A percentile compares a stretch with the other conserved stretches of the same genome.
phyloP scores from a whole-genome alignment of 2,888 invertebrate genomes.

The Ormyrus rosae region DNA sequence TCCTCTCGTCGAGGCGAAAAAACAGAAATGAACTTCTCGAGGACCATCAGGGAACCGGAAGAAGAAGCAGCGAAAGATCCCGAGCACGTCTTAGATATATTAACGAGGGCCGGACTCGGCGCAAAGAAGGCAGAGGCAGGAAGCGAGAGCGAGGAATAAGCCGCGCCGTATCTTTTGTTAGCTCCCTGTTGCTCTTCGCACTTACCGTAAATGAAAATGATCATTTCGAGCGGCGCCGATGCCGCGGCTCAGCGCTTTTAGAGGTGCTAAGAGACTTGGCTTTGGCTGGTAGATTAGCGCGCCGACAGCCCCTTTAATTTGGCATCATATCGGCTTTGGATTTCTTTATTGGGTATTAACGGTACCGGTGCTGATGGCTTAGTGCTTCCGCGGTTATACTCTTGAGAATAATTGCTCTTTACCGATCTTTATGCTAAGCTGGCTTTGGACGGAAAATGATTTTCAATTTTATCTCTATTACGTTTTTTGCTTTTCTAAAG shows the following conservation, averaged over 20 bases:
- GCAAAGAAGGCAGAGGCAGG: not conserved
- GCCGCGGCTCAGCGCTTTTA: not conserved
- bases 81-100: no score
- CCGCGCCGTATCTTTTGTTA: constrained; percentile 23
- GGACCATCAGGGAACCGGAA: not conserved
- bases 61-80: no score
- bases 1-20: not conserved
- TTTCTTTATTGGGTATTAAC: constrained; percentile 35
- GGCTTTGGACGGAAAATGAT: not conserved
- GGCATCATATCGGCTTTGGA: not conserved
- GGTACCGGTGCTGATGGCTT: no score
- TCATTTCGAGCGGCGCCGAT: not conserved
- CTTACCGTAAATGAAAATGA: constrained; percentile 41
- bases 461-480: no score
- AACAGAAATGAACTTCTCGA: not conserved
- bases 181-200: constrained; percentile 49
- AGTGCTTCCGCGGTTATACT: not conserved
- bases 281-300: constrained; percentile 6
- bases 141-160: not conserved
- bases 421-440: not conserved
- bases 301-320: constrained; percentile 16
- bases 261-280: constrained; percentile 41
- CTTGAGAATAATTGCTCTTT: constrained; percentile 4
- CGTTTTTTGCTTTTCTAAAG: no score
- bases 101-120: no score